Percentiles rank a stretch among this genome's conserved stretches.
Conservation (phyloP, 2,113 vertebrate species). For the Natator depressus region DNA sequence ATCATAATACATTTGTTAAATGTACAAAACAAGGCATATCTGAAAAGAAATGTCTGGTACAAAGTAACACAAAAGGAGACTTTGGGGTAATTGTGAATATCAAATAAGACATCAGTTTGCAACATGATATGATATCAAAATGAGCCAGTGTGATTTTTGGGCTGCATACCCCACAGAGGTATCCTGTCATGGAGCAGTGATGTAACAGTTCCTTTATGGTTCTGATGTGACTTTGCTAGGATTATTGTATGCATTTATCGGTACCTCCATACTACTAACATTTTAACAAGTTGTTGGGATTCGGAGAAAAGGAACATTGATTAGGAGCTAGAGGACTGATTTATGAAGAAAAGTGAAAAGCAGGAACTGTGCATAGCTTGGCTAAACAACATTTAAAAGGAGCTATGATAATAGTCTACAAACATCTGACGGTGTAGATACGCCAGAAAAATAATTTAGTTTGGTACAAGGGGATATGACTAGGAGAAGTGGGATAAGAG, state of each 20-base stretch:
- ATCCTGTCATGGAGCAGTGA: not conserved
- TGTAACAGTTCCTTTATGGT: not conserved
- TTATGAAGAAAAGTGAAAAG: not conserved
- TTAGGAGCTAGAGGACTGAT: not conserved
- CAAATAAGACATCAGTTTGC: not conserved
- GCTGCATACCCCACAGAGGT: not conserved
- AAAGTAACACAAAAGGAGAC: not conserved
- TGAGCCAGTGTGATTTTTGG: not conserved
- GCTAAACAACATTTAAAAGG: not conserved
- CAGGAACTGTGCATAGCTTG: not conserved
- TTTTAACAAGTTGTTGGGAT: not conserved
- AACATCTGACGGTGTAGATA: not conserved
- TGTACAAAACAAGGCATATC: not conserved
- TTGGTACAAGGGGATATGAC: not conserved
- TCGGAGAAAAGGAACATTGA: not conserved
- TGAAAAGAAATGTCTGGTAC: not conserved
- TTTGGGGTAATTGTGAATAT: rapidly evolving
- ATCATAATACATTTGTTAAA: not conserved
- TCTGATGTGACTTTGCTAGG: not conserved
- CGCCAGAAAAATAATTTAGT: not conserved
- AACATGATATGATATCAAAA: not conserved
- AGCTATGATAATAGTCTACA: not conserved
- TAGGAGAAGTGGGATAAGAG: not conserved
- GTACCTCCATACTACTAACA: not conserved
- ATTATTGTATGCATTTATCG: not conserved